Evolutionary conservation across 2,888 invertebrate species (phyloP).

Genomic region (Archaeoteleia sp.): DNA sequence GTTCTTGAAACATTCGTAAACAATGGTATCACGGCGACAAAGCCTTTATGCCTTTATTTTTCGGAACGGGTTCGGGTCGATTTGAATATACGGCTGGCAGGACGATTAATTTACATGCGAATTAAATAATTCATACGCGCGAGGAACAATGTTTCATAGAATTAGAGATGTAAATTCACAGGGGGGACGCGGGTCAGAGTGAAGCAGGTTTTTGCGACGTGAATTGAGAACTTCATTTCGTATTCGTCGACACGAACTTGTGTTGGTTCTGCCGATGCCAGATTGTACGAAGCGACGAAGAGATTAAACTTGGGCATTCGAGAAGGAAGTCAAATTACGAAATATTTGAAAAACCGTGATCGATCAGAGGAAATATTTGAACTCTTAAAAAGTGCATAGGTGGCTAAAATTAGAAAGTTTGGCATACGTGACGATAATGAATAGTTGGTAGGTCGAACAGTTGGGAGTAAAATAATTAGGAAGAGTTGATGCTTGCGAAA

Average conservation of each 20-base stretch:
- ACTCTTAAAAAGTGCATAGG: too few relatives aligned
- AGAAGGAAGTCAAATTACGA: too few relatives aligned
- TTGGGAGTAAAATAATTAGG: slow-evolving; percentile 12
- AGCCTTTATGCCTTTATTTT: slow-evolving; percentile 28
- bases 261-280: neutral
- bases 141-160: slow-evolving; percentile 29
- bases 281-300: too few relatives aligned
- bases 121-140: slow-evolving; percentile 44
- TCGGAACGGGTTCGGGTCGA: slow-evolving; percentile 23
- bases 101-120: slow-evolving; percentile 38
- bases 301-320: too few relatives aligned
- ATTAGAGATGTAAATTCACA: slow-evolving; percentile 26
- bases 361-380: too few relatives aligned
- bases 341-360: too few relatives aligned
- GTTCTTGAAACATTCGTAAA: slow-evolving; percentile 30
- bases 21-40: slow-evolving; percentile 32
- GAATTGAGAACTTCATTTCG: slow-evolving; percentile 1
- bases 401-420: too few relatives aligned
- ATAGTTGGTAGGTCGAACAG: too few relatives aligned
- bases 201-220: neutral
- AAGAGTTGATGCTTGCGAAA: too few relatives aligned
- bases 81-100: slow-evolving; percentile 31
- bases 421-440: too few relatives aligned
- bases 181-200: too few relatives aligned
- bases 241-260: slow-evolving; percentile 1